These are phyloP conservation scores for Nothobranchius furzeri DNA, from an alignment of 2,113 vertebrate species.

Conservation along the genomic window DNA sequence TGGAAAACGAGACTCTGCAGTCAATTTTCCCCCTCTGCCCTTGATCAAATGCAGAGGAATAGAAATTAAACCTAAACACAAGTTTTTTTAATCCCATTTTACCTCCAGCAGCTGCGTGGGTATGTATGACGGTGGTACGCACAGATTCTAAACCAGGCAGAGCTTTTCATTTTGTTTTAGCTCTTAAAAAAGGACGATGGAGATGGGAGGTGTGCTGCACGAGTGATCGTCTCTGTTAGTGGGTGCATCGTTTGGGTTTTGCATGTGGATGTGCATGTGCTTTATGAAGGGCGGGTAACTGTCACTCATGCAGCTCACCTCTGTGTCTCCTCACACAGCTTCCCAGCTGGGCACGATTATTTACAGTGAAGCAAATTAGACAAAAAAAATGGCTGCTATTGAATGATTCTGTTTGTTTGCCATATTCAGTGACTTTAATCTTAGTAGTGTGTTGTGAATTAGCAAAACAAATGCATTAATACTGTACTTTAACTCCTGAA, in stretches of 20 bases:
- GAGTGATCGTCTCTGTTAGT: slow-evolving; percentile 34
- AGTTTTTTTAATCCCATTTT: neutral
- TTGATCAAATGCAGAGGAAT: slow-evolving; percentile 55
- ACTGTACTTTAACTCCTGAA: too few relatives aligned
- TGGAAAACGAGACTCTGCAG: slow-evolving; percentile 46
- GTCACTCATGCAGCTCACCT: slow-evolving; percentile 62
- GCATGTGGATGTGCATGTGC: slow-evolving; percentile 81
- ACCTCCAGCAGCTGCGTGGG: slow-evolving; percentile 40
- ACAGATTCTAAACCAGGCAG: slow-evolving; percentile 18
- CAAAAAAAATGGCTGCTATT: neutral
- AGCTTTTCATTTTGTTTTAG: slow-evolving; percentile 9
- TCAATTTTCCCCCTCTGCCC: slow-evolving; percentile 56
- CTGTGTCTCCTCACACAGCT: slow-evolving; percentile 19
- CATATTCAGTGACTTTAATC: too few relatives aligned
- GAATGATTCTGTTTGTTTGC: neutral
- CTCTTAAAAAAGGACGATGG: neutral
- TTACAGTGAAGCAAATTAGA: neutral
- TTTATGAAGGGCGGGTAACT: slow-evolving; percentile 12
- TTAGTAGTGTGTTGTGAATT: too few relatives aligned
- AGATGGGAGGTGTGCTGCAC: slow-evolving; percentile 56
- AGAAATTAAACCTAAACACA: slow-evolving; percentile 43
- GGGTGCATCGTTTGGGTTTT: slow-evolving; percentile 36
- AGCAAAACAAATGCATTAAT: too few relatives aligned
- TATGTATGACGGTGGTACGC: slow-evolving; percentile 69
- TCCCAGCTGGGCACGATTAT: slow-evolving; percentile 27